These are phyloP conservation scores for Adelges cooleyi DNA, from an alignment of 1,140 invertebrate species.

Conservation along the genomic window DNA sequence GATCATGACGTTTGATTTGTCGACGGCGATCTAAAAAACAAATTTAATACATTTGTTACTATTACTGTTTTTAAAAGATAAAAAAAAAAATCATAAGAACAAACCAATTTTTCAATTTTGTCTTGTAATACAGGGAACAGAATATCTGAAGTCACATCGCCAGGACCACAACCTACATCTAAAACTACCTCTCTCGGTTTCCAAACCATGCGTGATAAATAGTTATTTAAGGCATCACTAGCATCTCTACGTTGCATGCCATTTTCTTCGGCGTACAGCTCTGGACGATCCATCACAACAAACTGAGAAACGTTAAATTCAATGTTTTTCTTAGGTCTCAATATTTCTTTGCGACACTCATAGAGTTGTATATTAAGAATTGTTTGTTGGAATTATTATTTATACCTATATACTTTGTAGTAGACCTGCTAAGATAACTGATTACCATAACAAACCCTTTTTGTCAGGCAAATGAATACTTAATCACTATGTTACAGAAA, in stretches of 20 bases:
- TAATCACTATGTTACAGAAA: background rate
- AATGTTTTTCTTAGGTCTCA: no score
- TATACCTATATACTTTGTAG: background rate
- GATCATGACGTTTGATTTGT: conserved; percentile 14
- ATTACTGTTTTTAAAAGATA: no score
- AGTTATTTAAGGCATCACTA: background rate
- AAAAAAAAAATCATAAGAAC: background rate
- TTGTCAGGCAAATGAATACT: background rate
- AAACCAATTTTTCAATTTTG: conserved; percentile 11
- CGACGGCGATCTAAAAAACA: conserved; percentile 5
- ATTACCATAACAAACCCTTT: conserved; percentile 15
- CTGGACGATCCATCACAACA: conserved; percentile 1
- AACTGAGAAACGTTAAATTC: background rate
- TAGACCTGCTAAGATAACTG: background rate
- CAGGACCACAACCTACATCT: conserved; percentile 28
- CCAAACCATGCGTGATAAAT: conserved; percentile 23
- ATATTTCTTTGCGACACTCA: no score
- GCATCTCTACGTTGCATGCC: conserved; percentile 24
- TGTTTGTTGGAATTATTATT: background rate
- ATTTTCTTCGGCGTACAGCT: conserved; percentile 6
- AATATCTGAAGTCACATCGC: conserved; percentile 24
- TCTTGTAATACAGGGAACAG: conserved; percentile 17
- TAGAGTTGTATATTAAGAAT: no score
- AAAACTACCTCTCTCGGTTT: conserved; percentile 18
- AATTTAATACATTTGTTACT: background rate